These are phyloP conservation scores for Lytechinus variegatus DNA, from an alignment of 35 echinoderm and acorn worm genomes.

Conservation along the genomic window DNA sequence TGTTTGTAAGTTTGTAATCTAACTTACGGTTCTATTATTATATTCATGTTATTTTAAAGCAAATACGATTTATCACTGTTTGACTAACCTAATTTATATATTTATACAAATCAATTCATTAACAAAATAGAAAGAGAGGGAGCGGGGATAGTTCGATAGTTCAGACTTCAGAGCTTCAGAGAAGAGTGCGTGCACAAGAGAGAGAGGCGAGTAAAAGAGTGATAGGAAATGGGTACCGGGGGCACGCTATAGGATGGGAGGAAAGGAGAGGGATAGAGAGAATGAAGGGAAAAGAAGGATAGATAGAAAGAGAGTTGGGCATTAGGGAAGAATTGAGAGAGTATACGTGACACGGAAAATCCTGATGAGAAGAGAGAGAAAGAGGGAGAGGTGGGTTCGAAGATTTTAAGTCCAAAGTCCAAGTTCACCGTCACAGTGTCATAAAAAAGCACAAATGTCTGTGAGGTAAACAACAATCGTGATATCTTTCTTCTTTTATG, in stretches of 20 bases:
- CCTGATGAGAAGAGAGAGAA: not conserved
- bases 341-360: not conserved
- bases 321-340: not conserved
- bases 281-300: not conserved
- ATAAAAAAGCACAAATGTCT: not conserved
- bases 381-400: not conserved
- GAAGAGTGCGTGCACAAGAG: too few relatives aligned
- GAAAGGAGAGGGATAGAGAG: not conserved
- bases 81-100: too few relatives aligned
- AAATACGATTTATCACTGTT: too few relatives aligned
- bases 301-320: not conserved
- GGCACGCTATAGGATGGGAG: not conserved
- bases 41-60: too few relatives aligned
- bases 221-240: too few relatives aligned
- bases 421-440: not conserved
- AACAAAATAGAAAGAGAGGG: too few relatives aligned
- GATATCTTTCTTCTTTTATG: not conserved
- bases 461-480: not conserved
- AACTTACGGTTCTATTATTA: too few relatives aligned
- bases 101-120: too few relatives aligned
- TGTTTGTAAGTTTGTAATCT: too few relatives aligned
- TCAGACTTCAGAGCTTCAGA: too few relatives aligned
- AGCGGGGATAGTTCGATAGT: too few relatives aligned
- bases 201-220: too few relatives aligned
- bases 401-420: not conserved